These are phyloP conservation scores for Machaerirhynchus nigripectus DNA, from an alignment of 2,113 vertebrate species.

Conservation along the genomic window DNA sequence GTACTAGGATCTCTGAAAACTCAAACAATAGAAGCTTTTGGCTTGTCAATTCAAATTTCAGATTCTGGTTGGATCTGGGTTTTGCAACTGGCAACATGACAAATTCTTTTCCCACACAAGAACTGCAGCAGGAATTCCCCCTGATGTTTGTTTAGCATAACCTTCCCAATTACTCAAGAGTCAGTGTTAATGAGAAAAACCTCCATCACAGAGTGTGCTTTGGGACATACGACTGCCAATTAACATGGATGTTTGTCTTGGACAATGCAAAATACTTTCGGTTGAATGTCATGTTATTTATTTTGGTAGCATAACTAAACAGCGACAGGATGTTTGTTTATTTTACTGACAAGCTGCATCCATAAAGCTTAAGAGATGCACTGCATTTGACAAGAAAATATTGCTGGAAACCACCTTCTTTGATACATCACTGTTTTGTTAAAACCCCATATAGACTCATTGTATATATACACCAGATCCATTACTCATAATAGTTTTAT, in stretches of 20 bases:
- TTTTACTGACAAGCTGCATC: not conserved
- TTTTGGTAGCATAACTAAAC: not conserved
- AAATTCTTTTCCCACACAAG: slow-evolving; percentile 6
- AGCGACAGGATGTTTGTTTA: not conserved
- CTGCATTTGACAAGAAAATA: not conserved
- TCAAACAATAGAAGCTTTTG: not conserved
- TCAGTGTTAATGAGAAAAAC: not conserved
- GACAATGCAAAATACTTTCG: not conserved
- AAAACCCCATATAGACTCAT: not conserved
- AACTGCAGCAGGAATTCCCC: not conserved
- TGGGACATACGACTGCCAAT: accelerated
- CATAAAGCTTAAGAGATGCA: not conserved
- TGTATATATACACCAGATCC: not conserved
- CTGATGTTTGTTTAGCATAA: not conserved
- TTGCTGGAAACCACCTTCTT: not conserved
- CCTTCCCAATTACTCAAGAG: not conserved
- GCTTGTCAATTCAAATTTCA: not conserved
- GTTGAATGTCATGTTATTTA: not conserved
- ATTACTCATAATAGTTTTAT: not conserved
- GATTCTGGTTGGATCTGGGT: not conserved
- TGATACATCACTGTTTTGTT: not conserved
- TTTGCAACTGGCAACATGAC: not conserved
- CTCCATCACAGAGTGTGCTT: not conserved
- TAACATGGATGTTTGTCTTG: not conserved
- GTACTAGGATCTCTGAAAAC: not conserved